Base-by-base conservation (phyloP, 1,140 invertebrate genomes). In the Pemphigus obesinymphae region DNA sequence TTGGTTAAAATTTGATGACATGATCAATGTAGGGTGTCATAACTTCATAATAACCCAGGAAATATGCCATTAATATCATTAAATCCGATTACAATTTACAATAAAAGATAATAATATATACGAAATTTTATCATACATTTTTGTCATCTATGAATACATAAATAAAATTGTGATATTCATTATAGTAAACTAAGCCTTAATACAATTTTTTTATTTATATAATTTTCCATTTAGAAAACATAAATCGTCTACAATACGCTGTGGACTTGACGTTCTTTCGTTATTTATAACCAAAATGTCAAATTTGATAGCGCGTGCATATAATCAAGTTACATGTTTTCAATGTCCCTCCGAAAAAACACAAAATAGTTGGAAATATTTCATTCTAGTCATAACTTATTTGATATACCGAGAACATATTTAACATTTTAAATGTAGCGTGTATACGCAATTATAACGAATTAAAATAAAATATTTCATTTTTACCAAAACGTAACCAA, bases 391-490 rank as follows among this genome's bases (percentile, higher is more conserved):
- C 50, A 58, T 78, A 40, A 78, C 73, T 53, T 78, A 58, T 58
- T 37, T 78, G 17, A 23, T 78, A n/a, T n/a, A 26, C 34, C 13
- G 23, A 58, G 58, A 78, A 78, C 48, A 58, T 78, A 58, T 78
- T 78, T 55, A 78, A 78, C 50, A 17, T n/a, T 78, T 78, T 55
- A 78, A 78, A 58, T 58, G 34, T 78, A 58, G 34, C 73, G 20
- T 78, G 53, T 78, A 34, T 78, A 55, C 13, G 34, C 37, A 55
- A 43, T 78, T 53, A 58, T 26, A 45, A 58, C 34, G 53, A 78
- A 78, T 58, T 78, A 78, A 58, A 78, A 58, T 78, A 58, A n/a
- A 11, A 73, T 73, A 50, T 73, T 73, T 73, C 70, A 50, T 50
- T 50, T 73, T 48, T 29, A 11, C 31, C 8, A 31, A n/a, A 31